Base-by-base conservation (phyloP, 2,888 invertebrate genomes). In the Bugula neritina region DNA sequence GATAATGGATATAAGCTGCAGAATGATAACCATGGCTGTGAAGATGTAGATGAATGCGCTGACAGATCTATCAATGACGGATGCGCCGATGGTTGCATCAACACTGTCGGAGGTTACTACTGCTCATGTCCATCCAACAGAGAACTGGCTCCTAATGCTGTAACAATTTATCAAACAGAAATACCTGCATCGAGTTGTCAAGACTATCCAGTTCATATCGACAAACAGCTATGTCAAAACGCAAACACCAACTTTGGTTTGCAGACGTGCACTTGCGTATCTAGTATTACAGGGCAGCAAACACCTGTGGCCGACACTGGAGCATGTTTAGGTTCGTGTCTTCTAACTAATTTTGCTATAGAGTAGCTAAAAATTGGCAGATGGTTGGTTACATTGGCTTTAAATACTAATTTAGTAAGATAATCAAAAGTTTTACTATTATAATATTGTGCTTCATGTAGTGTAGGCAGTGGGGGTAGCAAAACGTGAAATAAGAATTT, bases 21-120 rank as follows among this genome's bases (percentile, higher is more conserved):
- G 27, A 27, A 27, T 17, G 63, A 63, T 63, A 27, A 27, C 31
- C 63, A 31, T 27, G 63, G 63, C n/a, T 63, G 63, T 31, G 31
- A 63, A 63, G 63, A 63, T 31, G 31, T 63, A 17, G 63, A 63
- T 63, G 63, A 63, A 63, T 63, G 63, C 34, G 63, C 29, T 31
- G 23, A 25, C 13, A 5, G 17, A 57, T 13, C 10, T 25, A 57
- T n/a, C 25, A 57, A 23, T 23, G n/a, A 31, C 31, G 63, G 63
- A 25, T 63, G 63, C 31, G 2, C 2, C 27, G 63, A 31, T 13
- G 27, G 29, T 10, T 63, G 63, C 31, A 31, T 63, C 3, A 63
- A 63, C 31, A 63, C 63, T 5, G n/a, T 63, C 17, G 63, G 63
- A 31, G 63, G 63, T 17, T 63, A 63, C 34, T 63, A 63, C 31